Percentiles rank a stretch among this genome's conserved stretches.
Conservation (phyloP, 2,888 invertebrate species). For the Zaprionus lineosus region DNA sequence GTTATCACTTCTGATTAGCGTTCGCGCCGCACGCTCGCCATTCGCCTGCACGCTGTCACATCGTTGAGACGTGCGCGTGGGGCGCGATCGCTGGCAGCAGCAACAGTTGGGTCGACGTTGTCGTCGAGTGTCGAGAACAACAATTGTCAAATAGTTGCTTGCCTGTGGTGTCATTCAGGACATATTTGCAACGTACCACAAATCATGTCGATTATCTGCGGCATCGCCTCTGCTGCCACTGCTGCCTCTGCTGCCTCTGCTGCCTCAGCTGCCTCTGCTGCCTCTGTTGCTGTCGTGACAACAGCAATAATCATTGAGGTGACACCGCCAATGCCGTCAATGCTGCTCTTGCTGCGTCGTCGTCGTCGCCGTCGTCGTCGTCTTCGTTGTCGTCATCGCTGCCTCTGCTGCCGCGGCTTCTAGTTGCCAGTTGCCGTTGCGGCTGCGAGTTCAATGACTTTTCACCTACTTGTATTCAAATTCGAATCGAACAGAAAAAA, state of each 20-base stretch:
- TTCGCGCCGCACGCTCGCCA: slow-evolving; percentile 20
- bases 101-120: no score
- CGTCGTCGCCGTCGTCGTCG: slow-evolving; percentile 18
- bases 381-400: slow-evolving; percentile 1
- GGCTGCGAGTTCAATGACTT: slow-evolving; percentile 66
- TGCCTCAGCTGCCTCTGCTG: slow-evolving; percentile 9
- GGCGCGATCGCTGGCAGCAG: no score
- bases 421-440: slow-evolving; percentile 13
- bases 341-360: slow-evolving; percentile 9
- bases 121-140: no score
- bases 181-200: slow-evolving; percentile 4
- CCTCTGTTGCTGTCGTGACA: slow-evolving; percentile 6
- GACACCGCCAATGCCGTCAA: slow-evolving; percentile 5
- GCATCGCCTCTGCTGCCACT: slow-evolving; percentile 1
- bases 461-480: slow-evolving; percentile 70
- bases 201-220: neutral
- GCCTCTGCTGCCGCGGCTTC: slow-evolving; percentile 15
- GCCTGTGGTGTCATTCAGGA: no score
- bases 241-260: neutral
- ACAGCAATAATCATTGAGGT: neutral
- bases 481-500: slow-evolving; percentile 33
- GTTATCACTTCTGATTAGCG: slow-evolving; percentile 48
- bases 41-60: slow-evolving; percentile 36
- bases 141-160: no score
- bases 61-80: slow-evolving; percentile 48